phyloP scores from a whole-genome alignment of 2,797 vertebrate genomes.

The Sebastes jordani region DNA sequence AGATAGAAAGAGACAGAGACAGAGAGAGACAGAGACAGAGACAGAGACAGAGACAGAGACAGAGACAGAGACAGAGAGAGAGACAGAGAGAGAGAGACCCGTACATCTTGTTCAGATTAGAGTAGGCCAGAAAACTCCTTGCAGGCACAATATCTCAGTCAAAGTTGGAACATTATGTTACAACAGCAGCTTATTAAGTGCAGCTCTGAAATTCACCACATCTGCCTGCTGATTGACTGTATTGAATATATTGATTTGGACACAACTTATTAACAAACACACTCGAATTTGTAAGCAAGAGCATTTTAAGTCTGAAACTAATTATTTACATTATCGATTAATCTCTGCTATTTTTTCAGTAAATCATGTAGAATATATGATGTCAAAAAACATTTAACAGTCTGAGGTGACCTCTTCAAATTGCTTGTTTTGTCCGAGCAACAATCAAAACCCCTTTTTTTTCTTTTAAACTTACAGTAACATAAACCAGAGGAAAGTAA shows the following conservation, averaged over 20 bases:
- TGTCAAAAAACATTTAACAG: not conserved
- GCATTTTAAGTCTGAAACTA: not conserved
- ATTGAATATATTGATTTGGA: not conserved
- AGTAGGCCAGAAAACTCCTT: constrained; percentile 9
- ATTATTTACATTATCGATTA: not conserved
- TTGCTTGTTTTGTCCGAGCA: not conserved
- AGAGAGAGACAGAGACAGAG: not conserved
- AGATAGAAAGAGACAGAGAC: not conserved
- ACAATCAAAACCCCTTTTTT: not conserved
- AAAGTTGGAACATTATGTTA: not conserved
- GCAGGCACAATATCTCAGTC: not conserved
- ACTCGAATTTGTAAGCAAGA: not conserved
- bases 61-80: not conserved
- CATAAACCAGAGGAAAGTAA: too few relatives aligned
- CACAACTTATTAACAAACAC: not conserved
- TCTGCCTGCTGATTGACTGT: not conserved
- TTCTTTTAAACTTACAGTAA: too few relatives aligned
- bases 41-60: not conserved
- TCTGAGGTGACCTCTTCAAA: not conserved
- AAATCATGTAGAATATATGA: not conserved
- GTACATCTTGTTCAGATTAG: constrained; percentile 5
- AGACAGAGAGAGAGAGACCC: not conserved
- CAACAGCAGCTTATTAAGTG: not conserved
- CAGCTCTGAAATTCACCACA: not conserved
- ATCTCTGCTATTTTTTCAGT: not conserved